phyloP scores from a whole-genome alignment of 2,888 invertebrate genomes.

The Onchidella celtica region DNA sequence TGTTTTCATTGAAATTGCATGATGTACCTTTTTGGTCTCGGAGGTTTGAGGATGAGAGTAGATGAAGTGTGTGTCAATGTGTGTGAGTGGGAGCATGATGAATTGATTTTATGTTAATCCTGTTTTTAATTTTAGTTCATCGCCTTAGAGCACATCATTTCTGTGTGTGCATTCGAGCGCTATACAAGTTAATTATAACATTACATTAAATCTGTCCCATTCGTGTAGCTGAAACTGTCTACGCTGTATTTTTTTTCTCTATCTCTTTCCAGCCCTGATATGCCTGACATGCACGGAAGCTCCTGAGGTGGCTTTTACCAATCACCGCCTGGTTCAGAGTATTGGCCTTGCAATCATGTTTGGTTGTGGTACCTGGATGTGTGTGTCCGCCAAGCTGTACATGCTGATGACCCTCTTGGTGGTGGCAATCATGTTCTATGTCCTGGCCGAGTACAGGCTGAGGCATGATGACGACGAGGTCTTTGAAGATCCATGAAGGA shows the following conservation, averaged over 20 bases:
- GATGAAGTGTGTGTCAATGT: no score
- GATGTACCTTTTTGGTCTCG: no score
- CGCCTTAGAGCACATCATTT: no score
- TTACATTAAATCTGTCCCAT: no score
- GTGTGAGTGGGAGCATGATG: no score
- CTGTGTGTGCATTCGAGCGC: no score
- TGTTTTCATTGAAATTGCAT: no score
- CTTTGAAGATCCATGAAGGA: conserved; percentile 59
- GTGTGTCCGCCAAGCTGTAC: conserved; percentile 75
- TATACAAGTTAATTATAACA: no score
- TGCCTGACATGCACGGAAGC: conserved; percentile 77
- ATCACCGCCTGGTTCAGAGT: conserved; percentile 78
- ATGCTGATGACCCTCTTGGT: conserved; percentile 76
- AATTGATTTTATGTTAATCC: no score
- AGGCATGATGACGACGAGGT: conserved; percentile 67
- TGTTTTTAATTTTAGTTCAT: no score
- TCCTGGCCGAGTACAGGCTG: conserved; percentile 77
- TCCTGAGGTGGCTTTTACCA: conserved; percentile 78
- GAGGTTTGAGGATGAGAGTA: no score
- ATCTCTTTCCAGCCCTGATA: conserved; percentile 72
- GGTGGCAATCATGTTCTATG: conserved; percentile 77
- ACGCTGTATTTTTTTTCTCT: not conserved
- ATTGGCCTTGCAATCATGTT: conserved; percentile 77
- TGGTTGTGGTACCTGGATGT: conserved; percentile 72
- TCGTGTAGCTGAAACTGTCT: no score